Conservation (phyloP, 2,113 vertebrate genomes). For the Cololabis saira region DNA sequence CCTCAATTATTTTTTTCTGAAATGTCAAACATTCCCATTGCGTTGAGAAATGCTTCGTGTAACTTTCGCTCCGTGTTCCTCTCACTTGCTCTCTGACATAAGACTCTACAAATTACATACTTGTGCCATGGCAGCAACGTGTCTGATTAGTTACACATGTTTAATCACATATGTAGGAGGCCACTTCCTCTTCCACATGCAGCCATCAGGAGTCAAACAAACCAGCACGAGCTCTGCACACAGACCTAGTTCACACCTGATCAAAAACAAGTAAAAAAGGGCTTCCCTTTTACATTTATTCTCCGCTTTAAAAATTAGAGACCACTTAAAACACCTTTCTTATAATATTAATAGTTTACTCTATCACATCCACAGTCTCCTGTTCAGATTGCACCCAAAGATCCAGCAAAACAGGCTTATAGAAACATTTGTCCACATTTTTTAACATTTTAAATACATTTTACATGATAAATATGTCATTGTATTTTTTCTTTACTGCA, state of each 20-base stretch:
- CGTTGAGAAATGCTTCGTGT: slow-evolving; percentile 4
- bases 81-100: slow-evolving; percentile 78
- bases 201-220: slow-evolving; percentile 88
- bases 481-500: not conserved
- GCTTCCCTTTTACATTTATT: slow-evolving; percentile 62
- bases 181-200: slow-evolving; percentile 89
- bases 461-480: not conserved
- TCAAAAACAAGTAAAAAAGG: slow-evolving; percentile 80
- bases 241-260: slow-evolving; percentile 90
- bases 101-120: slow-evolving; percentile 92
- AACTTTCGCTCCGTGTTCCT: slow-evolving; percentile 26
- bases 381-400: slow-evolving; percentile 66
- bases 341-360: slow-evolving; percentile 2
- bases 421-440: slow-evolving; percentile 12
- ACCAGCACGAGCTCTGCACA: slow-evolving; percentile 82
- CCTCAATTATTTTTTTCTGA: not conserved
- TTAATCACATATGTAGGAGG: slow-evolving; percentile 96
- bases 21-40: slow-evolving; percentile 11
- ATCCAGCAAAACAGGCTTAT: slow-evolving; percentile 10
- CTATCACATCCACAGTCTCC: slow-evolving; percentile 47
- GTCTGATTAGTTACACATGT: slow-evolving; percentile 98
- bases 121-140: slow-evolving; percentile 87
- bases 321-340: not conserved
- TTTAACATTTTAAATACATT: not conserved
- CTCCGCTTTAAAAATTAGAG: slow-evolving; percentile 10